phyloP scores from a whole-genome alignment of 2,797 vertebrate genomes.

The Arnoldichthys spilopterus region DNA sequence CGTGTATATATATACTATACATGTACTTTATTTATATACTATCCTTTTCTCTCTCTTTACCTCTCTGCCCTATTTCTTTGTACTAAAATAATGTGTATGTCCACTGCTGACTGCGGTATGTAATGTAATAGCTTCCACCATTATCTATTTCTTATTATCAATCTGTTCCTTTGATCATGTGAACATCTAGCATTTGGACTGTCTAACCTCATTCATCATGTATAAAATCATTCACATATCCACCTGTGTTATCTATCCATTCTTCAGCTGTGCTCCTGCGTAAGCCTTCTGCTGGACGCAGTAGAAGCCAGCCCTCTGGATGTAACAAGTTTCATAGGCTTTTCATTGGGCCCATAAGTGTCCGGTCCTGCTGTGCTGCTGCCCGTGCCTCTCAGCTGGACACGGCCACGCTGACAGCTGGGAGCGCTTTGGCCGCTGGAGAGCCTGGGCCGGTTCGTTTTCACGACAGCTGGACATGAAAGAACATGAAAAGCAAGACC shows the following conservation, averaged over 20 bases:
- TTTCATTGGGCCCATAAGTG: constrained; percentile 19
- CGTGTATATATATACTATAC: too few species aligned
- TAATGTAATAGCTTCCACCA: not conserved
- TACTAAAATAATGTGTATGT: not conserved
- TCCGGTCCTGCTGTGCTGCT: constrained; percentile 54
- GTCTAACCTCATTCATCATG: not conserved
- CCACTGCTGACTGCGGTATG: not conserved
- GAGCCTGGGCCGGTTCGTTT: constrained; percentile 63
- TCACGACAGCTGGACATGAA: constrained; percentile 73
- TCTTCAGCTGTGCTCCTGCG: not conserved
- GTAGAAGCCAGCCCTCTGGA: not conserved
- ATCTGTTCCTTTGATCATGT: constrained; percentile 1
- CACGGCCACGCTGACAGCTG: constrained; percentile 65
- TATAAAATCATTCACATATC: not conserved
- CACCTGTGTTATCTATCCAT: constrained; percentile 33
- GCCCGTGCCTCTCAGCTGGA: constrained; percentile 50
- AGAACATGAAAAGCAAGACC: constrained; percentile 67
- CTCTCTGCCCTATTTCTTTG: not conserved
- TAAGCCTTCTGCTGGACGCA: not conserved
- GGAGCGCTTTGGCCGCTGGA: constrained; percentile 57
- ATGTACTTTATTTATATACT: too few species aligned
- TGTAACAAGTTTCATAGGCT: constrained; percentile 38
- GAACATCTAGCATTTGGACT: not conserved
- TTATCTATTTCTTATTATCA: not conserved
- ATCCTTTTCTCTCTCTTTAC: not conserved